Percentiles rank a stretch among this genome's conserved stretches.
These are phyloP conservation scores for Cygnus buccinator DNA, from an alignment of 2,113 vertebrate species.

Conservation along the genomic window DNA sequence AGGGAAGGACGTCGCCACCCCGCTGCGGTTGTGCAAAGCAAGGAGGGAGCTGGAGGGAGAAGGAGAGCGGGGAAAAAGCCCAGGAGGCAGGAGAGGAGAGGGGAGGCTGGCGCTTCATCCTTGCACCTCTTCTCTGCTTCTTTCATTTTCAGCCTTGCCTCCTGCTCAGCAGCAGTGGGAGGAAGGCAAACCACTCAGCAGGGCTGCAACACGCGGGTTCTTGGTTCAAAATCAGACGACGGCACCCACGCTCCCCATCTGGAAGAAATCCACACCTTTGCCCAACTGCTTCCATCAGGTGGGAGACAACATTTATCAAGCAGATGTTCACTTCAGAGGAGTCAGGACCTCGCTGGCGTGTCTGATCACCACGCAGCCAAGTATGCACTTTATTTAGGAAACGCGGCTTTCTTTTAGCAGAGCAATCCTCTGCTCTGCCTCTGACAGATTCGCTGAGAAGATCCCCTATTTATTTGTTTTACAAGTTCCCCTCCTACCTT, in stretches of 20 bases:
- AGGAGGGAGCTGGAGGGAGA: background rate
- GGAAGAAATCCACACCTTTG: slow-evolving; percentile 40
- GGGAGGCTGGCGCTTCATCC: background rate
- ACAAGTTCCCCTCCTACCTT: background rate
- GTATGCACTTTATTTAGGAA: background rate
- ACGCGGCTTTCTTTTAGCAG: rapidly evolving
- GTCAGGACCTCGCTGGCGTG: background rate
- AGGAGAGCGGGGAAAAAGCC: background rate
- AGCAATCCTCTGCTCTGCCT: background rate
- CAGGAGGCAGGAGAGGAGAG: background rate
- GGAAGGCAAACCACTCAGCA: background rate
- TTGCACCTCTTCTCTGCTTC: background rate
- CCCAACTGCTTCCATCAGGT: background rate
- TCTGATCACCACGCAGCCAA: background rate
- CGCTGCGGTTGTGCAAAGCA: rapidly evolving
- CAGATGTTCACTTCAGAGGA: slow-evolving; percentile 29
- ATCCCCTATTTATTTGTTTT: background rate
- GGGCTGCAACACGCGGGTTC: background rate
- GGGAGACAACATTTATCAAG: background rate
- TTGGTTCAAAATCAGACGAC: background rate
- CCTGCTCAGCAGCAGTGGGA: background rate
- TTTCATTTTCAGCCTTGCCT: background rate
- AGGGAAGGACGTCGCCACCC: background rate
- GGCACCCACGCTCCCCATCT: background rate
- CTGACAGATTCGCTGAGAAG: background rate